These are phyloP conservation scores for Nymphalis urticae DNA, from an alignment of 2,888 invertebrate genomes.

Conservation along the genomic window DNA sequence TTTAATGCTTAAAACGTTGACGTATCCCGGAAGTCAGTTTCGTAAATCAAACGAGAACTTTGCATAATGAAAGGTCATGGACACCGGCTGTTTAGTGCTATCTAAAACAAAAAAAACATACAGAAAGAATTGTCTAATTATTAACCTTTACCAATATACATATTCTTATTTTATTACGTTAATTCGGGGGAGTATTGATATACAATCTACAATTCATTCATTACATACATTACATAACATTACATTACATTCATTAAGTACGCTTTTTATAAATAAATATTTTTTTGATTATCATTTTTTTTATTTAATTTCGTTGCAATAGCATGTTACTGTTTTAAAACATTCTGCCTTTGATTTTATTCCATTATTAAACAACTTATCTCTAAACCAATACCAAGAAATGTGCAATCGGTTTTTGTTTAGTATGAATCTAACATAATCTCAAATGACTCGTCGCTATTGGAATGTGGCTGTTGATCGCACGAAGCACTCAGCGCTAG, in stretches of 20 bases:
- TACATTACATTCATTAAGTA: no score
- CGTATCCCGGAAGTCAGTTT: slow-evolving; percentile 11
- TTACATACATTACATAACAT: no score
- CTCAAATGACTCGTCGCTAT: slow-evolving; percentile 38
- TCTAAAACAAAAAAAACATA: not conserved
- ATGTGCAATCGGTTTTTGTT: slow-evolving; percentile 5
- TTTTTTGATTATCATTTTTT: no score
- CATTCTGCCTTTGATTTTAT: not conserved
- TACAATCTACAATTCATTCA: no score
- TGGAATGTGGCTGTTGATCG: slow-evolving; percentile 69
- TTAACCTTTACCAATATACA: not conserved
- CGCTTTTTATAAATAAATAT: no score
- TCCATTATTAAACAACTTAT: no score
- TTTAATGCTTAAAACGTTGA: not conserved
- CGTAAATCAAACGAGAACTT: slow-evolving; percentile 26
- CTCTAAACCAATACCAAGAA: not conserved
- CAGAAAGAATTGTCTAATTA: slow-evolving; percentile 12
- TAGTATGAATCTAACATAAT: slow-evolving; percentile 11
- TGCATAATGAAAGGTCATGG: slow-evolving; percentile 45
- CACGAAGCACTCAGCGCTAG: slow-evolving; percentile 53
- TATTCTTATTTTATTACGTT: no score
- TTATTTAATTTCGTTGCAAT: no score
- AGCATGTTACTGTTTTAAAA: not conserved
- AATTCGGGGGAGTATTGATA: no score
- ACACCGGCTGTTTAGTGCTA: slow-evolving; percentile 25